Conservation (phyloP, 2,888 invertebrate genomes). For the Megaustenia siamemsis region DNA sequence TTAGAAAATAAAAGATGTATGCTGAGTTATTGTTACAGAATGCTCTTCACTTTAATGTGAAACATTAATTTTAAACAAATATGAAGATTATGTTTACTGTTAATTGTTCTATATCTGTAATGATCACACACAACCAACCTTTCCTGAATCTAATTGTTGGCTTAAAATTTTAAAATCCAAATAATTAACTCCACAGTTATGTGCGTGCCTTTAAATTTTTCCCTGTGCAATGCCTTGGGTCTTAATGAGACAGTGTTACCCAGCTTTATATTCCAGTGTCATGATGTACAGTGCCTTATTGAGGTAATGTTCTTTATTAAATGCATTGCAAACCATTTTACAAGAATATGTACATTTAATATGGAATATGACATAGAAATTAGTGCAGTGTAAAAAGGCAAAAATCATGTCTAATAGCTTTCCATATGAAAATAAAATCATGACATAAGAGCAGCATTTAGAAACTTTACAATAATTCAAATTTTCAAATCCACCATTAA, state of each 20-base stretch:
- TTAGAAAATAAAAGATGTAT: too few species aligned
- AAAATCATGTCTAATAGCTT: too few species aligned
- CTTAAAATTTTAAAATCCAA: not conserved
- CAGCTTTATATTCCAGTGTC: constrained; percentile 13
- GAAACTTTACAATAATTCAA: too few species aligned
- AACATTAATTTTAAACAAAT: too few species aligned
- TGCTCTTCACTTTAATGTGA: too few species aligned
- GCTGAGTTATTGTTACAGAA: too few species aligned
- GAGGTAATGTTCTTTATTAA: not conserved
- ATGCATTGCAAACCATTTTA: not conserved
- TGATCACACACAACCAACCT: not conserved
- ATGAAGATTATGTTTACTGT: too few species aligned
- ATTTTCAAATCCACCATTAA: too few species aligned
- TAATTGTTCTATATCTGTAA: too few species aligned
- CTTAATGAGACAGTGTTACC: constrained; percentile 32
- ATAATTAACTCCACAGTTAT: constrained; percentile 17
- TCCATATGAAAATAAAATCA: too few species aligned
- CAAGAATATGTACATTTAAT: not conserved
- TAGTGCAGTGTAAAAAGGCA: too few species aligned
- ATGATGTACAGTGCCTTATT: constrained; percentile 37
- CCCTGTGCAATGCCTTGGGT: constrained; percentile 36
- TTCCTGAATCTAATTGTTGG: not conserved
- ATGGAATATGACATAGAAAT: not conserved
- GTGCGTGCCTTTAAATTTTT: constrained; percentile 31
- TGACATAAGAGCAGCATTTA: too few species aligned